Base-by-base conservation (phyloP, 2,888 invertebrate genomes). In the Tenthredo scrophulariae region DNA sequence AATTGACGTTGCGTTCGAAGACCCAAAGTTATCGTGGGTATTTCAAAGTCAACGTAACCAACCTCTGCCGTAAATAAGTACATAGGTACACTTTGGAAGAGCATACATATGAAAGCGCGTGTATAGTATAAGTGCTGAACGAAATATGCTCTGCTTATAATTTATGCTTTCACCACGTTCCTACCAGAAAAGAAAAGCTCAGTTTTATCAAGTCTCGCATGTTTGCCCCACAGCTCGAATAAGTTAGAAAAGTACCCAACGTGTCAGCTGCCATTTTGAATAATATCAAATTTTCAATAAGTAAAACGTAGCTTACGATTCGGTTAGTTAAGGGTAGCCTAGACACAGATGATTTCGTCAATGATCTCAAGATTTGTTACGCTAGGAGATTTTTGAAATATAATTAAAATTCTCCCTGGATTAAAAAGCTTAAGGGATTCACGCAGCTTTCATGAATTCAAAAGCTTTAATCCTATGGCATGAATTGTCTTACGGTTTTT, bases 1-100 rank as follows among this genome's bases (percentile, higher is more conserved):
- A 80, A 80, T 80, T 80, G 80, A 80, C 80, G 80, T 80, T 80
- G 62, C 80, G 37, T 80, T 80, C 40, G 80, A 80, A 80, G 33
- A 80, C 22, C 62, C 7, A 80, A 80, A 80, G n/a, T 80, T 80
- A 58, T 80, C 10, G 58, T 18, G 0, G 40, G 26, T 37, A 50
- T 80, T 80, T 62, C 58, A 62, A 40, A 80, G 80, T 80, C 80
- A 80, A 80, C 72, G n/a, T 74, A n/a, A 40, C 4, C 72, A 74
- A 40, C 72, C 40, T 74, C 43, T n/a, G 26, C 70, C 6, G 33
- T 77, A 54, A 50, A 74, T 74, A 74, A 43, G 72, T 74, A n/a
- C n/a, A n/a, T n/a, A 43, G 7, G 18, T 43, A 43, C 40, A 43
- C 22, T 22, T 22, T 43, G 43, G 72, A n/a, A 40, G n/a, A 74